Evolutionary conservation across 2,888 invertebrate genomes (phyloP).

Genomic region (Andrena trimmerana): DNA sequence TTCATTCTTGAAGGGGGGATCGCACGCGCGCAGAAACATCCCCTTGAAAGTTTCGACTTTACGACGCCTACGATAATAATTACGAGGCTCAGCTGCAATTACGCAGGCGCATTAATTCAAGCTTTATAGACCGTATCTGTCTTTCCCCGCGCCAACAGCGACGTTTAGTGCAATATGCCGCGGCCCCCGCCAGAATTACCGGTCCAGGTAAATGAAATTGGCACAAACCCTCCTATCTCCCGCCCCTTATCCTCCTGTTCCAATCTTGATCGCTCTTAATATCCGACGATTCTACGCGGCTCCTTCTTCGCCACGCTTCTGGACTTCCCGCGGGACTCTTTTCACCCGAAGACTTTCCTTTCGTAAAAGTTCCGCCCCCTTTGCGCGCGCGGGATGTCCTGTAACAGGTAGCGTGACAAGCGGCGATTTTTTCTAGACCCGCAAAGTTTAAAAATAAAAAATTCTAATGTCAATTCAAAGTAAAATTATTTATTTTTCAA

Average conservation of each 20-base stretch:
- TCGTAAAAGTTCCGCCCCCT: not conserved
- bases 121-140: constrained; percentile 65
- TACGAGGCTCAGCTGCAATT: constrained; percentile 52
- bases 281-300: constrained; percentile 18
- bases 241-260: constrained; percentile 7
- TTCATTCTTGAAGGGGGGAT: not conserved
- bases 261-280: constrained; percentile 31
- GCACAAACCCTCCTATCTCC: constrained; percentile 32
- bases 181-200: constrained; percentile 52
- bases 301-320: not conserved
- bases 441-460: too few relatives aligned
- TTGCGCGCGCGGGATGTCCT: not conserved
- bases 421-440: not conserved
- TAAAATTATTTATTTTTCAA: too few relatives aligned
- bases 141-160: constrained; percentile 46
- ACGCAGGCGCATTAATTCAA: constrained; percentile 59
- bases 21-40: constrained; percentile 4
- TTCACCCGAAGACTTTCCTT: constrained; percentile 8
- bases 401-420: not conserved
- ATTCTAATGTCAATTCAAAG: too few relatives aligned
- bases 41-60: constrained; percentile 42
- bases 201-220: constrained; percentile 66
- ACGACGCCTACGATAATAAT: constrained; percentile 44
- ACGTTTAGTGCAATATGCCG: constrained; percentile 62
- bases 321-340: not conserved